Evolutionary conservation across 2,888 invertebrate genomes (phyloP).

Genomic region (Drosophila lutescens): DNA sequence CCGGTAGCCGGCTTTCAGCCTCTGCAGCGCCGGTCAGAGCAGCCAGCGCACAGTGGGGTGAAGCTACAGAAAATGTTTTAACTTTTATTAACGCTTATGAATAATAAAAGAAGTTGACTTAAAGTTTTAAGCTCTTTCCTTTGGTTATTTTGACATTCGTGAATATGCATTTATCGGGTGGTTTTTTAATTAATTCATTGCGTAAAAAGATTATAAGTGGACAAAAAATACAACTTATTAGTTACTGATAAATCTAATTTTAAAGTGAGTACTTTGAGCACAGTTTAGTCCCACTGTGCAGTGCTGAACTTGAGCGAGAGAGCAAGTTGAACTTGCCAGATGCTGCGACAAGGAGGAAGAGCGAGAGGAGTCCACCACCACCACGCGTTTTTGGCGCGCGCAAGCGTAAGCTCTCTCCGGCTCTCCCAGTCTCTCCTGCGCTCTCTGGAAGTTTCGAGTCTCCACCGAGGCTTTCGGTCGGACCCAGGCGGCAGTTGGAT

Average conservation of each 20-base stretch:
- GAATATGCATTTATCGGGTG: too few species aligned
- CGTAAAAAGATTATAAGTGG: too few species aligned
- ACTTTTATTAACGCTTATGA: neutral
- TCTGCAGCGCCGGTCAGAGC: conserved; percentile 9
- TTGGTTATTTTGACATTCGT: too few species aligned
- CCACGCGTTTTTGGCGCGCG: conserved; percentile 69
- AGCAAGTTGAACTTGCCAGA: conserved; percentile 63
- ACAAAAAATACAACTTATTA: too few species aligned
- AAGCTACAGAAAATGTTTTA: neutral
- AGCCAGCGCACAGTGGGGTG: conserved; percentile 17
- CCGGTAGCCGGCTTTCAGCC: conserved; percentile 44
- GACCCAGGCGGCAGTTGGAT: conserved; percentile 51
- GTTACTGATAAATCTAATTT: too few species aligned
- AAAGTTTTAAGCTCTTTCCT: too few species aligned
- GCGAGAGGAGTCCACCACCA: conserved; percentile 21
- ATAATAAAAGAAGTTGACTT: too few species aligned
- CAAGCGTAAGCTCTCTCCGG: conserved; percentile 60
- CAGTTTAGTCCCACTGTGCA: conserved; percentile 4
- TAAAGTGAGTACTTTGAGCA: neutral
- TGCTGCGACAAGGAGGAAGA: conserved; percentile 39
- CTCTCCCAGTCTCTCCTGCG: conserved; percentile 27
- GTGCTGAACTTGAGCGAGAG: conserved; percentile 22
- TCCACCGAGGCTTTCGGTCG: conserved; percentile 20
- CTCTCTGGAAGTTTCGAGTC: conserved; percentile 41
- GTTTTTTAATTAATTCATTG: too few species aligned